These are phyloP conservation scores for Aleadryas rufinucha DNA, from an alignment of 2,113 vertebrate genomes.

Conservation along the genomic window DNA sequence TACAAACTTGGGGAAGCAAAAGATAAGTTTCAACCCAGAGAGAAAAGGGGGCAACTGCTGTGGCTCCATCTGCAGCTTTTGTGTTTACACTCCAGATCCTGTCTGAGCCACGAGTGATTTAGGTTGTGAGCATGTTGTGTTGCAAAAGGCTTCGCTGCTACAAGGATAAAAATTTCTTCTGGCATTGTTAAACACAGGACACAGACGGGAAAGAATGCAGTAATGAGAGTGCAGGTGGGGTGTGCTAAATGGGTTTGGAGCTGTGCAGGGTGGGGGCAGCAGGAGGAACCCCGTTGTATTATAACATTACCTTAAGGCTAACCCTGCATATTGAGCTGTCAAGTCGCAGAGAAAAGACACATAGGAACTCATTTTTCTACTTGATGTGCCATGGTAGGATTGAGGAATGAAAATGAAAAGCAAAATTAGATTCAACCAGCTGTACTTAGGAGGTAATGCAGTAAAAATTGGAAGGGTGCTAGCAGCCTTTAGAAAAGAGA, in stretches of 20 bases:
- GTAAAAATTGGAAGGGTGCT: not conserved
- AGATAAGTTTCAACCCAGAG: not conserved
- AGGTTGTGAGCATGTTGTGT: not conserved
- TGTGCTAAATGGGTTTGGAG: not conserved
- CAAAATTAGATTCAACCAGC: not conserved
- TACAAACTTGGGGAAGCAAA: not conserved
- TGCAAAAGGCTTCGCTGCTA: not conserved
- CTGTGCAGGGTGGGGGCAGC: not conserved
- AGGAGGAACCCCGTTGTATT: not conserved
- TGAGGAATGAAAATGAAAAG: conserved; percentile 16
- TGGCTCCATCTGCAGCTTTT: not conserved
- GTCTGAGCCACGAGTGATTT: not conserved
- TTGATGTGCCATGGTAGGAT: not conserved
- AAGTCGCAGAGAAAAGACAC: not conserved
- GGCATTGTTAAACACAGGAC: not conserved
- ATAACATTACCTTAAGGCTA: not conserved
- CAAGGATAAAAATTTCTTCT: not conserved
- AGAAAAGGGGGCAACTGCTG: not conserved
- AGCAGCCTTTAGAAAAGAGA: not conserved
- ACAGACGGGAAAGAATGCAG: not conserved
- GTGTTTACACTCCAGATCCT: not conserved
- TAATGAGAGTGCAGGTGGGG: not conserved
- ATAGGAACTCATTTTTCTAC: not conserved
- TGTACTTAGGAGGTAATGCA: not conserved
- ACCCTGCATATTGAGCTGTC: not conserved